A percentile compares a stretch with the other conserved stretches of the same genome.
These are phyloP conservation scores for Bombus superbus DNA, from an alignment of 1,140 invertebrate genomes.

Conservation along the genomic window DNA sequence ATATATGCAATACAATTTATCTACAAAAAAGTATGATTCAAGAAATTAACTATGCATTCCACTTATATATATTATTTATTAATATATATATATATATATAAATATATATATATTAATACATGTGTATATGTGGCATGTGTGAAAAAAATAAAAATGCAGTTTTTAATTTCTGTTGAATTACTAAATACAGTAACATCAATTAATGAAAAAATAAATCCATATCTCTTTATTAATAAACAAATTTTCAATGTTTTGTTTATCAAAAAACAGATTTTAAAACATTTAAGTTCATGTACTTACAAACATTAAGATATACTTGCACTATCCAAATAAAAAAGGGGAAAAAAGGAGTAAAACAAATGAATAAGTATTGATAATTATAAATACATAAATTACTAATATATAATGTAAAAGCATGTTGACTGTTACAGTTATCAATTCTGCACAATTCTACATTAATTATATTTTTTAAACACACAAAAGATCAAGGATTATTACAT, in stretches of 20 bases:
- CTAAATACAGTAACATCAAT: constrained; percentile 11
- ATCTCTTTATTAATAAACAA: not conserved
- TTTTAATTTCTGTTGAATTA: not conserved
- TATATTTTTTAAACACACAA: constrained; percentile 46
- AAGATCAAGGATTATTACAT: constrained; percentile 37
- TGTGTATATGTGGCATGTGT: not conserved
- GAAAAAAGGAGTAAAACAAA: not conserved
- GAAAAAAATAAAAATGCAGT: constrained; percentile 18
- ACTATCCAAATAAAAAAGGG: not conserved
- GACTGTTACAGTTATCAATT: constrained; percentile 49
- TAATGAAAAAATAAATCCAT: not conserved
- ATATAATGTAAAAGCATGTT: constrained; percentile 44
- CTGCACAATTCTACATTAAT: constrained; percentile 55
- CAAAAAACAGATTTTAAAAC: not conserved
- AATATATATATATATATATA: too few species aligned
- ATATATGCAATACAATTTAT: constrained; percentile 31
- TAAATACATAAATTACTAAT: constrained; percentile 19
- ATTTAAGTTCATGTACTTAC: constrained; percentile 19
- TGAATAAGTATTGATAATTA: constrained; percentile 5
- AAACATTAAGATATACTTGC: constrained; percentile 8
- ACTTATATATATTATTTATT: not conserved
- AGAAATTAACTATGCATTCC: constrained; percentile 1
- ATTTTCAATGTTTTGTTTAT: not conserved
- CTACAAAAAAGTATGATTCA: constrained; percentile 4
- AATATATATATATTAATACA: too few species aligned